A percentile compares a stretch with the other conserved stretches of the same genome.
Conservation (phyloP, 2,113 vertebrate genomes). For the Siphamia tubifer region DNA sequence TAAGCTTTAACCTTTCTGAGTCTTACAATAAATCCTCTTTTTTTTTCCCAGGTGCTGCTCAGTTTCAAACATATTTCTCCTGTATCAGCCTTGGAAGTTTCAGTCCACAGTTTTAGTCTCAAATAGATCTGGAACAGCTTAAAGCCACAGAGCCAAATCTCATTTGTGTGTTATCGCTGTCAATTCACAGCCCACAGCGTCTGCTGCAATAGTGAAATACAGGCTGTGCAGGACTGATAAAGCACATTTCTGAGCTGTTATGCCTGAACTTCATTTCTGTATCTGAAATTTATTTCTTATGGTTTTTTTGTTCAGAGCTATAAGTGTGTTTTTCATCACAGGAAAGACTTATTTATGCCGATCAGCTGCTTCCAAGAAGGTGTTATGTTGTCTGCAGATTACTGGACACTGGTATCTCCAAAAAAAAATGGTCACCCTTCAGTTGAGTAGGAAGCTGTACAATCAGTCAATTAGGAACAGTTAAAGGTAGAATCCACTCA, state of each 20-base stretch:
- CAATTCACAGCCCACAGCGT: constrained; percentile 50
- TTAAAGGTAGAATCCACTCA: too few relatives aligned
- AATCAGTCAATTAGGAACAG: background rate
- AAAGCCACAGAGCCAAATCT: constrained; percentile 63
- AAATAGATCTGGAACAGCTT: constrained; percentile 61
- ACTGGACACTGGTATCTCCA: background rate
- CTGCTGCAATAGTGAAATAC: constrained; percentile 57
- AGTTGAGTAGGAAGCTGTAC: background rate
- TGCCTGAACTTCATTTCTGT: constrained; percentile 50
- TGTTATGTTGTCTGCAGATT: background rate
- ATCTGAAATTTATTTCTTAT: constrained; percentile 39
- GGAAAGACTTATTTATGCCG: background rate
- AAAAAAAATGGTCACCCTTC: background rate
- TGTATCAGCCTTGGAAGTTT: constrained; percentile 36
- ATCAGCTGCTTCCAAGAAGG: background rate
- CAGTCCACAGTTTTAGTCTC: constrained; percentile 43
- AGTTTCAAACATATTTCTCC: constrained; percentile 55
- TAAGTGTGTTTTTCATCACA: background rate
- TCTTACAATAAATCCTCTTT: constrained; percentile 41
- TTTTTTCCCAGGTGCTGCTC: constrained; percentile 36
- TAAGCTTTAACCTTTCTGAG: constrained; percentile 44
- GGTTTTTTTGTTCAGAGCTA: constrained; percentile 20
- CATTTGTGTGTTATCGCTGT: constrained; percentile 72
- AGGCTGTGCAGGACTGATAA: constrained; percentile 58
- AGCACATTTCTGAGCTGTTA: constrained; percentile 42